Percentiles rank a stretch among this genome's conserved stretches.
Conservation (phyloP, 1,140 invertebrate species). For the Cotesia typhae region DNA sequence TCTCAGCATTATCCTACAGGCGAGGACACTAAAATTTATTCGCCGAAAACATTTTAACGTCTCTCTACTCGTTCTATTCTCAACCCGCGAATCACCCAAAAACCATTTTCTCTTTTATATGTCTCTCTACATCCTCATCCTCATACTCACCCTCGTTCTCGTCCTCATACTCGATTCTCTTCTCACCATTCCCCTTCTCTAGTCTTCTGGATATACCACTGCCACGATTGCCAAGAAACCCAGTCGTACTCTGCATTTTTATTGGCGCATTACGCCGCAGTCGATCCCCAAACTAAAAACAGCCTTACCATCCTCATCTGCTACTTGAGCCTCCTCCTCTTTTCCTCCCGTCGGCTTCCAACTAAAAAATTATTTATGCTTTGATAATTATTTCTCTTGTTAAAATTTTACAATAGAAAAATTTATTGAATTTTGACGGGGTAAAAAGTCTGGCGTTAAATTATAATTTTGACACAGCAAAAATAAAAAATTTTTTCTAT, state of each 20-base stretch:
- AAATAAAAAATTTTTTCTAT: no score
- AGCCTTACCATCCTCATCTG: neutral
- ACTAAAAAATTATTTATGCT: no score
- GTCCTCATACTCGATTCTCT: neutral
- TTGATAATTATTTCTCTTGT: no score
- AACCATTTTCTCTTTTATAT: no score
- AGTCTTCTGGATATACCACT: neutral
- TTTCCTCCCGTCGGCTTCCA: no score
- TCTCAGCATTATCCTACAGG: conserved; percentile 10
- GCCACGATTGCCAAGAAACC: conserved; percentile 13
- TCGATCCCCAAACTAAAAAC: conserved; percentile 9
- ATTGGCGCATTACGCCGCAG: conserved; percentile 23
- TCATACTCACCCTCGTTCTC: no score
- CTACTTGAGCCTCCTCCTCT: no score
- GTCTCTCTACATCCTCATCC: no score
- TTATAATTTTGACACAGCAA: no score
- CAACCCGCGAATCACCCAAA: neutral
- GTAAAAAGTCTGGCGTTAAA: no score
- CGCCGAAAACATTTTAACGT: conserved; percentile 14
- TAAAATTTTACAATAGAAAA: no score
- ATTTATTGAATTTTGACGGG: no score
- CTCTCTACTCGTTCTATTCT: neutral
- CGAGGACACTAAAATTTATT: conserved; percentile 23
- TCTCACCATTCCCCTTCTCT: neutral
- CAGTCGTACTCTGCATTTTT: conserved; percentile 21